phyloP scores from a whole-genome alignment of 2,113 vertebrate genomes.

The Todiramphus saurophagus region DNA sequence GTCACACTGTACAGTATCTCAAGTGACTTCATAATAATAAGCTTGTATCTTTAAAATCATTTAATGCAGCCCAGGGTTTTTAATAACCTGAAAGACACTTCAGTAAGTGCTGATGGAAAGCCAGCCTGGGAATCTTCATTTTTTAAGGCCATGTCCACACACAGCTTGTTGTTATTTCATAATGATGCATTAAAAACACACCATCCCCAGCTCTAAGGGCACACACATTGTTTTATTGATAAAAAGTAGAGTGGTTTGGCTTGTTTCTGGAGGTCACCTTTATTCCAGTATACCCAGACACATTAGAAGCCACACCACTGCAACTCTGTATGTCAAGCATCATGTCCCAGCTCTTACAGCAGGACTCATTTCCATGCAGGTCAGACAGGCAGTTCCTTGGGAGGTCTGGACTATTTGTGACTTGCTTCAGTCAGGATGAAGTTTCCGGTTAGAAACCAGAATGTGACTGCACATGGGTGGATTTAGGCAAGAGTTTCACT shows the following conservation, averaged over 20 bases:
- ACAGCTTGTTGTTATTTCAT: neutral
- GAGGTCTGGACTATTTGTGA: neutral
- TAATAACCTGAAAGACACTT: slow-evolving; percentile 3
- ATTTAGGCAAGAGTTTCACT: no score
- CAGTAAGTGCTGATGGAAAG: neutral
- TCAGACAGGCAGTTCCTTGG: neutral
- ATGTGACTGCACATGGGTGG: no score
- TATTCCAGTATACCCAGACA: neutral
- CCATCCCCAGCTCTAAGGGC: neutral
- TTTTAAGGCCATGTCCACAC: neutral
- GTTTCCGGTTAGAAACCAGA: no score
- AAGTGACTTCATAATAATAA: slow-evolving; percentile 13
- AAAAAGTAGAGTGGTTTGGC: neutral
- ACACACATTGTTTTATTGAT: neutral
- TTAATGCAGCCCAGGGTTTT: slow-evolving; percentile 10
- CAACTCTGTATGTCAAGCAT: neutral
- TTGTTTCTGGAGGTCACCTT: neutral
- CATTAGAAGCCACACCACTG: neutral
- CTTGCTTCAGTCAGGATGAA: no score
- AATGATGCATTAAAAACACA: neutral
- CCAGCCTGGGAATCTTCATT: neutral
- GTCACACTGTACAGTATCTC: neutral
- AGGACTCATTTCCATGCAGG: neutral
- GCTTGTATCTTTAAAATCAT: slow-evolving; percentile 1
- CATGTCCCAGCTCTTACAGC: neutral